Evolutionary conservation across 2,113 vertebrate genomes (phyloP).

Genomic region (Ceyx margarethae): DNA sequence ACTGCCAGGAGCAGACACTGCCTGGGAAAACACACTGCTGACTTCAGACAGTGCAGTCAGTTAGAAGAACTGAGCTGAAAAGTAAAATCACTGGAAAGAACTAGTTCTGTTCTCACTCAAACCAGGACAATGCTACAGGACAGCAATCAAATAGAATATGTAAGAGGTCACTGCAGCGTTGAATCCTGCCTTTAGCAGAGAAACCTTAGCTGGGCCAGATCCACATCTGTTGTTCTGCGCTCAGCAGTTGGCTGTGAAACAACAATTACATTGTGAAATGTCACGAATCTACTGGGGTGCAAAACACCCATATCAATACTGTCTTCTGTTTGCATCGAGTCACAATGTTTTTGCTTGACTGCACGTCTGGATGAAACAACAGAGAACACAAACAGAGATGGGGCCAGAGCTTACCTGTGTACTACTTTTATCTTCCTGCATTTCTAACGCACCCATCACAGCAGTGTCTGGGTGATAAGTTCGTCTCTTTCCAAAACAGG

Average conservation of each 20-base stretch:
- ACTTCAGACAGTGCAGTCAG: too few species aligned
- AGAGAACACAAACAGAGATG: neutral
- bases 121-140: neutral
- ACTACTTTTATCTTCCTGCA: slow-evolving; percentile 7
- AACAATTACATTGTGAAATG: slow-evolving; percentile 22
- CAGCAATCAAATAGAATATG: neutral
- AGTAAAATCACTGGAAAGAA: too few species aligned
- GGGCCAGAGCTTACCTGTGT: neutral
- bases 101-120: too few species aligned
- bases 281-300: neutral
- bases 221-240: fast-evolving
- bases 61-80: too few species aligned
- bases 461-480: neutral
- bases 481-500: slow-evolving; percentile 24
- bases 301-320: neutral
- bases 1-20: too few species aligned
- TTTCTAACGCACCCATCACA: neutral
- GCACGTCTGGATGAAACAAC: neutral
- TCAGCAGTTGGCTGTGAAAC: neutral
- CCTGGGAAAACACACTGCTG: too few species aligned
- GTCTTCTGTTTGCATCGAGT: slow-evolving; percentile 13
- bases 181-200: neutral
- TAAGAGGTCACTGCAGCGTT: neutral
- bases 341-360: slow-evolving; percentile 11
- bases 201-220: neutral